phyloP scores from a whole-genome alignment of 2,888 invertebrate species.

The Drosophila percnosoma region DNA sequence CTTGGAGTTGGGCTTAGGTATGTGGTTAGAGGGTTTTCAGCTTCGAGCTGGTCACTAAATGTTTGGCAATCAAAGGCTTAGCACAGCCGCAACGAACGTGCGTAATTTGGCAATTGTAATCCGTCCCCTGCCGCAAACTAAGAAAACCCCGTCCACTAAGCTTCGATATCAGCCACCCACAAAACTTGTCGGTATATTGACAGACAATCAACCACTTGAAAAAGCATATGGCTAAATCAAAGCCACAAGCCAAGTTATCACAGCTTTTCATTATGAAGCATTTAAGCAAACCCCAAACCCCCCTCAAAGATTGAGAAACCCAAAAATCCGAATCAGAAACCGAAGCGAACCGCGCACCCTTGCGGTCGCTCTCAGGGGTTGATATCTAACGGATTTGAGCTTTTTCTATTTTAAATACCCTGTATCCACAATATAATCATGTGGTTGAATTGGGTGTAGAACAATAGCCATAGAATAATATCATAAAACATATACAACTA shows the following conservation, averaged over 20 bases:
- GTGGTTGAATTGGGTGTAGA: accelerated
- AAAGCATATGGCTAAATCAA: constrained; percentile 71
- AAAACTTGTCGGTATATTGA: constrained; percentile 63
- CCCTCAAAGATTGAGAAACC: constrained; percentile 8
- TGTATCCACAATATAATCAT: constrained; percentile 1
- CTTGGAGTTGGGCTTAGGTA: background rate
- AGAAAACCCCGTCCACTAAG: background rate
- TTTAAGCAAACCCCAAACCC: constrained; percentile 59
- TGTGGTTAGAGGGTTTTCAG: background rate
- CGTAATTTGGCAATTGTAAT: constrained; percentile 59
- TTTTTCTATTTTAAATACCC: constrained; percentile 37
- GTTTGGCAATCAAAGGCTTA: constrained; percentile 74
- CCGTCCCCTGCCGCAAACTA: constrained; percentile 4
- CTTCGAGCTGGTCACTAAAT: constrained; percentile 20
- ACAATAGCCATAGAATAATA: constrained; percentile 1
- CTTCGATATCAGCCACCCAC: constrained; percentile 15
- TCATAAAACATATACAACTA: background rate
- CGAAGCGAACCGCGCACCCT: constrained; percentile 44
- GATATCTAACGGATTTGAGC: constrained; percentile 45
- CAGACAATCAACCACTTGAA: constrained; percentile 78
- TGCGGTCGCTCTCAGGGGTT: constrained; percentile 45
- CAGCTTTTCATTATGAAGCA: constrained; percentile 79
- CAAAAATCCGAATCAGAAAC: constrained; percentile 32
- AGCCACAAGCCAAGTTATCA: constrained; percentile 70
- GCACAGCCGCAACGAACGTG: constrained; percentile 50